A percentile compares a stretch with the other conserved stretches of the same genome.
phyloP scores from a whole-genome alignment of 2,113 vertebrate species.

The Promerops cafer region DNA sequence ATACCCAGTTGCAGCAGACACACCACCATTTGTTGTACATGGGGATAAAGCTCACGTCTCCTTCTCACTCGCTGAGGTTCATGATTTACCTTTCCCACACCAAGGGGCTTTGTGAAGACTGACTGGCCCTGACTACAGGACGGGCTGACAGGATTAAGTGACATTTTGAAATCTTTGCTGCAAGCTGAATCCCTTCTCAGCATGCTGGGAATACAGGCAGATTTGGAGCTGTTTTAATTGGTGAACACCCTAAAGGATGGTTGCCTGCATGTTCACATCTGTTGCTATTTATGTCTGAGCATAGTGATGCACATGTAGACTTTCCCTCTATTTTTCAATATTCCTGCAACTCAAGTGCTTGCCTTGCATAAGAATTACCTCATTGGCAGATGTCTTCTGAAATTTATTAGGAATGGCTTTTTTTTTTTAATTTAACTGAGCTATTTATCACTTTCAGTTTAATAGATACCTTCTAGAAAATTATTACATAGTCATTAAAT shows the following conservation, averaged over 20 bases:
- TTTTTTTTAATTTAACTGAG: background rate
- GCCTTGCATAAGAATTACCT: background rate
- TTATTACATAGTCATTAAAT: background rate
- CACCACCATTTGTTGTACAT: rapidly evolving
- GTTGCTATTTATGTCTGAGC: background rate
- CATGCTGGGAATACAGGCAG: background rate
- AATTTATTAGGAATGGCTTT: background rate
- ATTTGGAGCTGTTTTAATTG: background rate
- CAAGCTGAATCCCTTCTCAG: background rate
- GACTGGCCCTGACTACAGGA: background rate
- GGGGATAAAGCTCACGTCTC: background rate
- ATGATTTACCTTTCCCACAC: background rate
- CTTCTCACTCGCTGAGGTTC: background rate
- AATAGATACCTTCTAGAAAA: background rate
- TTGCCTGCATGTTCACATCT: background rate
- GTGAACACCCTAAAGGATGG: background rate
- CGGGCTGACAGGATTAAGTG: background rate
- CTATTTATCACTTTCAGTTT: background rate
- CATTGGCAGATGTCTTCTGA: background rate
- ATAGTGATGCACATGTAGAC: background rate
- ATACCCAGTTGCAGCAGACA: background rate
- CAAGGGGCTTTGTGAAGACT: background rate
- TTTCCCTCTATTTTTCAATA: background rate
- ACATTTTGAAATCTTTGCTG: background rate
- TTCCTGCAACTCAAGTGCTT: background rate